These are phyloP conservation scores for Nymphalis io DNA, from an alignment of 1,140 invertebrate genomes.

Conservation along the genomic window DNA sequence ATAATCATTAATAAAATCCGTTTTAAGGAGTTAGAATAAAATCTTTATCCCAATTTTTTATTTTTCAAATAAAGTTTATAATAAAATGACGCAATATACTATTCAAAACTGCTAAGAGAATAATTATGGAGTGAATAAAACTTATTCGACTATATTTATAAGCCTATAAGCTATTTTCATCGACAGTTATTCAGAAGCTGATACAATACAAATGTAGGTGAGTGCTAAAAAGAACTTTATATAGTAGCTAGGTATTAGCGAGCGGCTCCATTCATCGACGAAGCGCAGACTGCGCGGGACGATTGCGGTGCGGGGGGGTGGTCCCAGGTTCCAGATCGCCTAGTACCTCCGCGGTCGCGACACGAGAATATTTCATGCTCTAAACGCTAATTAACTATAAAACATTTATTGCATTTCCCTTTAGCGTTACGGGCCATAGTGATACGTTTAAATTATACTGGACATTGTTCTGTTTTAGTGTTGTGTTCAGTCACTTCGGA, in stretches of 20 bases:
- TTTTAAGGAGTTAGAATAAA: too few relatives aligned
- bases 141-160: conserved; percentile 42
- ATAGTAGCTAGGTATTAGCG: conserved; percentile 48
- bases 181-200: conserved; percentile 64
- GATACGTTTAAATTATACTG: neutral
- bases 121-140: conserved; percentile 12
- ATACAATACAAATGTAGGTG: conserved; percentile 68
- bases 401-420: conserved; percentile 4
- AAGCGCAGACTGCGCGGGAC: conserved; percentile 65
- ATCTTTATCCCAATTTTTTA: too few relatives aligned
- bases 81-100: neutral
- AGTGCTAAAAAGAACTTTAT: conserved; percentile 63
- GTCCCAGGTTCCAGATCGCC: conserved; percentile 59
- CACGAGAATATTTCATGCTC: conserved; percentile 33
- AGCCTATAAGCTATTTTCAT: conserved; percentile 68
- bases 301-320: conserved; percentile 43
- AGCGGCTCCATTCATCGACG: conserved; percentile 71
- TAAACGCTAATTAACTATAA: conserved; percentile 19
- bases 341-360: conserved; percentile 59
- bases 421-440: neutral
- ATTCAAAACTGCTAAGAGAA: neutral
- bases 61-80: neutral
- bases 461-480: conserved; percentile 11
- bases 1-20: too few relatives aligned
- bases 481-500: conserved; percentile 16